A percentile compares a stretch with the other conserved stretches of the same genome.
Conservation (phyloP, 1,140 invertebrate species). For the Microplitis demolitor region DNA sequence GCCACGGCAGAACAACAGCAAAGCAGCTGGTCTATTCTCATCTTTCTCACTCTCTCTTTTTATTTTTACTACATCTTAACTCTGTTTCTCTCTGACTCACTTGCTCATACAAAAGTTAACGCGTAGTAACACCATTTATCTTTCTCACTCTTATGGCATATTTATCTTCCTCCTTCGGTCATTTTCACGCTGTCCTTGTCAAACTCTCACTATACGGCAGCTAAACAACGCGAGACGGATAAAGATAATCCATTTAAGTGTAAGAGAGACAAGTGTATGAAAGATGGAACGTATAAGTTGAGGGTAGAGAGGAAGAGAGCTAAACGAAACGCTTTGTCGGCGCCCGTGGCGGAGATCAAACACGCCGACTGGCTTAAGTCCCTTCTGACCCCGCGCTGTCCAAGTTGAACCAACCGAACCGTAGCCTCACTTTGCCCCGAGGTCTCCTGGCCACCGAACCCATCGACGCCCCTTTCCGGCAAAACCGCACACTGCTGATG, state of each 20-base stretch:
- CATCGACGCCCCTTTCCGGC: constrained; percentile 35
- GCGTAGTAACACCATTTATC: constrained; percentile 23
- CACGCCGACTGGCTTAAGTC: constrained; percentile 42
- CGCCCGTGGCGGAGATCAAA: constrained; percentile 59
- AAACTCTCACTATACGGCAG: constrained; percentile 29
- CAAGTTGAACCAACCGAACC: constrained; percentile 31
- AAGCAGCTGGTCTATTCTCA: constrained; percentile 21
- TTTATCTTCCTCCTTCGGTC: background rate
- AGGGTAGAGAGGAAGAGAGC: constrained; percentile 14
- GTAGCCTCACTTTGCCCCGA: constrained; percentile 25
- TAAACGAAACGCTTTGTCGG: constrained; percentile 58
- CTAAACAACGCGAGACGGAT: constrained; percentile 11
- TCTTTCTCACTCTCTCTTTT: constrained; percentile 23
- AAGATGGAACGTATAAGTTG: constrained; percentile 31
- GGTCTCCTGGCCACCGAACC: constrained; percentile 13
- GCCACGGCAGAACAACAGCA: constrained; percentile 14
- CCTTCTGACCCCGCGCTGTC: constrained; percentile 18
- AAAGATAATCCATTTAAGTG: background rate
- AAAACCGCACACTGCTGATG: constrained; percentile 36
- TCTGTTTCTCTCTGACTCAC: too few species aligned
- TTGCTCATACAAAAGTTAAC: constrained; percentile 3
- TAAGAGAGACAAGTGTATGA: constrained; percentile 32
- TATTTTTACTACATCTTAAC: background rate
- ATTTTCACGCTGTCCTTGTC: constrained; percentile 18
- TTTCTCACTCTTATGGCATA: background rate